These are phyloP conservation scores for Idaea dimidiata DNA, from an alignment of 2,888 invertebrate species.

Conservation along the genomic window DNA sequence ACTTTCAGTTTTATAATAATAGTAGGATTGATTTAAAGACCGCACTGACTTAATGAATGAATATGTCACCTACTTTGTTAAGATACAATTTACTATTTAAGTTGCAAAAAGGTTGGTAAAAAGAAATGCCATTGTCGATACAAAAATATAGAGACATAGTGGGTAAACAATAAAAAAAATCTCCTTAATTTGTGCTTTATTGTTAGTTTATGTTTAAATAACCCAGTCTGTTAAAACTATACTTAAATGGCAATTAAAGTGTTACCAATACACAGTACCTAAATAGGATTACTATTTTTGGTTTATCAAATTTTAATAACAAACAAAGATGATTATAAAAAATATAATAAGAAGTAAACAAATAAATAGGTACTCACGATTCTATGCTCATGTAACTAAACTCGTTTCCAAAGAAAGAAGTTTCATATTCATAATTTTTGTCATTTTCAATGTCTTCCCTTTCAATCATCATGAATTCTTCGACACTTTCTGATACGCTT, in stretches of 20 bases:
- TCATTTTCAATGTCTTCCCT: constrained; percentile 35
- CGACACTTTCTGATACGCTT: constrained; percentile 39
- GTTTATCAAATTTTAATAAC: neutral
- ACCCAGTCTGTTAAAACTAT: no score
- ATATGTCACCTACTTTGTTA: neutral
- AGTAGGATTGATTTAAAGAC: neutral
- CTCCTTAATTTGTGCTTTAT: no score
- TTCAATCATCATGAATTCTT: constrained; percentile 33
- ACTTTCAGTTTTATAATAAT: no score
- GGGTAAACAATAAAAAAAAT: neutral
- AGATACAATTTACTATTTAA: neutral
- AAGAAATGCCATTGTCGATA: neutral
- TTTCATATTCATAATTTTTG: constrained; percentile 23
- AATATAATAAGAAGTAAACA: no score
- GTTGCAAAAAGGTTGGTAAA: neutral
- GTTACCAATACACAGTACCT: no score
- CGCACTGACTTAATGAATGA: neutral
- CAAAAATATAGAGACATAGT: neutral
- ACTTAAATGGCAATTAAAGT: no score
- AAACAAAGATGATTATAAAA: no score
- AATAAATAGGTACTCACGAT: constrained; percentile 54
- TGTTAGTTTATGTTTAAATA: no score
- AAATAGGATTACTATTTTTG: neutral
- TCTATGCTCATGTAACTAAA: constrained; percentile 52
- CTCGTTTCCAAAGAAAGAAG: constrained; percentile 41